Evolutionary conservation across 2,888 invertebrate species (phyloP).

Genomic region (Scaptomyza cyrtandrae): DNA sequence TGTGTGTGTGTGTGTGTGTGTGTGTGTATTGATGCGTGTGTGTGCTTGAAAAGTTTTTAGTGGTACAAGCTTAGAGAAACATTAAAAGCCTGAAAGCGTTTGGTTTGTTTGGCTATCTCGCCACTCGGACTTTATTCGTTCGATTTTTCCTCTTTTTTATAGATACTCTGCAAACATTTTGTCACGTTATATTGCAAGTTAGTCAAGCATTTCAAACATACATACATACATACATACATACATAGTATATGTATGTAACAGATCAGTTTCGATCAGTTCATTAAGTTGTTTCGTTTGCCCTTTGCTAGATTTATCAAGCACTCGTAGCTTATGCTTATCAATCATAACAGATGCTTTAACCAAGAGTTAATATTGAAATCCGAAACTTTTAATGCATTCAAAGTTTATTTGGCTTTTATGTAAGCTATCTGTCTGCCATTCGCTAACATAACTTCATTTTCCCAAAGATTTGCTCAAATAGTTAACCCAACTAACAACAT

Average conservation of each 20-base stretch:
- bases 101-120: slow-evolving; percentile 5
- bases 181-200: background rate
- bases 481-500: no score
- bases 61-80: slow-evolving; percentile 36
- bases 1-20: slow-evolving; percentile 19
- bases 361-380: no score
- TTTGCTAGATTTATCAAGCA: background rate
- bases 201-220: background rate
- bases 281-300: background rate
- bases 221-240: background rate
- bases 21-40: no score
- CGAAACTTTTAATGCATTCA: no score
- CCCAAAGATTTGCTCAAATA: no score
- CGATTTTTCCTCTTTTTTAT: background rate
- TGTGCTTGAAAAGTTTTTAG: slow-evolving; percentile 44
- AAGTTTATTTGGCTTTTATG: no score
- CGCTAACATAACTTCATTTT: no score
- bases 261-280: no score
- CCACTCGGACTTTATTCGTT: background rate
- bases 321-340: no score
- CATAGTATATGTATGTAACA: background rate
- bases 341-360: no score
- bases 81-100: slow-evolving; percentile 27
- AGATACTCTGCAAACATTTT: background rate
- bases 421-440: no score